A percentile compares a stretch with the other conserved stretches of the same genome.
phyloP scores from a whole-genome alignment of 2,113 vertebrate species.

The Pomatostomus ruficeps region DNA sequence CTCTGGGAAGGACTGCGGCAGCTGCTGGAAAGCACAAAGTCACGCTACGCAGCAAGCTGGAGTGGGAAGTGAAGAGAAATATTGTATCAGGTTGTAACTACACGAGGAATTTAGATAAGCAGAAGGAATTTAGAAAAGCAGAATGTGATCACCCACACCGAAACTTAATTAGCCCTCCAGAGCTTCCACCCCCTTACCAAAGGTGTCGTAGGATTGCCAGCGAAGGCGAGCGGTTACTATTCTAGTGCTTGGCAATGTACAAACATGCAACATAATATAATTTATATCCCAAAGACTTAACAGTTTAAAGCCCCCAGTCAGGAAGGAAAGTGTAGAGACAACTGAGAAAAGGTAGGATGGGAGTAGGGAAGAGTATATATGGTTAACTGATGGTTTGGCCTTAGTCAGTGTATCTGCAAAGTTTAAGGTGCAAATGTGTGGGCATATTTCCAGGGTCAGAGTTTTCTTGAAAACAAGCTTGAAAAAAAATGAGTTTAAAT shows the following conservation, averaged over 20 bases:
- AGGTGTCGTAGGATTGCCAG: slow-evolving; percentile 2
- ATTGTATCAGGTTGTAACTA: slow-evolving; percentile 59
- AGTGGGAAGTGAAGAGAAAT: slow-evolving; percentile 53
- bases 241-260: not conserved
- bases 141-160: slow-evolving; percentile 61
- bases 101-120: slow-evolving; percentile 41
- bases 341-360: not conserved
- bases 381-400: not conserved
- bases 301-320: slow-evolving; percentile 16
- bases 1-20: not conserved
- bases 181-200: slow-evolving; percentile 11
- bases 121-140: slow-evolving; percentile 54
- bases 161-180: slow-evolving; percentile 42
- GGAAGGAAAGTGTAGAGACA: not conserved
- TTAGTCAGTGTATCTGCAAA: not conserved
- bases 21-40: slow-evolving; percentile 9
- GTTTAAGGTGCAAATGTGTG: not conserved
- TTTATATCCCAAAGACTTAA: slow-evolving; percentile 15
- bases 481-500: not conserved
- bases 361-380: not conserved
- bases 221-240: not conserved
- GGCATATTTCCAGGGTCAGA: not conserved
- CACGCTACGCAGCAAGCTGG: slow-evolving; percentile 11
- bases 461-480: not conserved
- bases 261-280: slow-evolving; percentile 21